Percentiles rank a stretch among this genome's conserved stretches.
phyloP scores from a whole-genome alignment of 2,113 vertebrate genomes.

The Campylorhamphus procurvoides region DNA sequence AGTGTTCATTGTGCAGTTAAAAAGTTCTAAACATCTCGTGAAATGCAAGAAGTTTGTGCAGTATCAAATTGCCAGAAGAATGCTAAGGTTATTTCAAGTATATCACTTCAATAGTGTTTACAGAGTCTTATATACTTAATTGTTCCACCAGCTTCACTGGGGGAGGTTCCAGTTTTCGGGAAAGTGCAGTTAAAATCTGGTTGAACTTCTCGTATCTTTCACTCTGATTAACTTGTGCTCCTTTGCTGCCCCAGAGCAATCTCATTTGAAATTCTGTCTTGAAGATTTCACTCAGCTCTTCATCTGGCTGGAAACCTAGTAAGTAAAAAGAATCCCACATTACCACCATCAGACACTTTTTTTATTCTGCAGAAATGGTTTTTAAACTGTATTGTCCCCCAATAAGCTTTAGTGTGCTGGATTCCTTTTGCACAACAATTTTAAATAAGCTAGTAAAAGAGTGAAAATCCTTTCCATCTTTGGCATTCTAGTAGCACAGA shows the following conservation, averaged over 20 bases:
- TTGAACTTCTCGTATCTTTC: constrained; percentile 93
- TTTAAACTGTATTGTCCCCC: neutral
- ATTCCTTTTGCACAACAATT: neutral
- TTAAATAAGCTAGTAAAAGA: neutral
- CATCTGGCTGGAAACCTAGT: constrained; percentile 86
- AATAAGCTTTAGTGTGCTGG: neutral
- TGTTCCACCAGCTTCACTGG: constrained; percentile 79
- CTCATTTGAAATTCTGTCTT: constrained; percentile 96
- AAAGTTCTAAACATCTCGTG: constrained; percentile 56
- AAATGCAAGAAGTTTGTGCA: constrained; percentile 52
- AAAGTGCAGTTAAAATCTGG: constrained; percentile 94
- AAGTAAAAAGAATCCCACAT: constrained; percentile 9
- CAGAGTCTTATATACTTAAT: constrained; percentile 59
- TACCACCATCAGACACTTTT: neutral
- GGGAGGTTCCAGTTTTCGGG: constrained; percentile 91
- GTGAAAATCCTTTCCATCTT: neutral
- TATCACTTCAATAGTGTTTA: neutral
- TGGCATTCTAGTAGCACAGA: neutral
- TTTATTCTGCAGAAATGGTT: neutral
- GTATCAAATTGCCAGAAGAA: constrained; percentile 14
- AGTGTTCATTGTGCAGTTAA: constrained; percentile 69
- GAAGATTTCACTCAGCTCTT: constrained; percentile 91
- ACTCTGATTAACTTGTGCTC: constrained; percentile 89
- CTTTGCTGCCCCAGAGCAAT: constrained; percentile 96
- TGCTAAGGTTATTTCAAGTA: constrained; percentile 24